Evolutionary conservation across 23 tunicate genomes (phyloP), one percentile per base, ranked within the genome.

Genomic region (Corella eumyota): DNA sequence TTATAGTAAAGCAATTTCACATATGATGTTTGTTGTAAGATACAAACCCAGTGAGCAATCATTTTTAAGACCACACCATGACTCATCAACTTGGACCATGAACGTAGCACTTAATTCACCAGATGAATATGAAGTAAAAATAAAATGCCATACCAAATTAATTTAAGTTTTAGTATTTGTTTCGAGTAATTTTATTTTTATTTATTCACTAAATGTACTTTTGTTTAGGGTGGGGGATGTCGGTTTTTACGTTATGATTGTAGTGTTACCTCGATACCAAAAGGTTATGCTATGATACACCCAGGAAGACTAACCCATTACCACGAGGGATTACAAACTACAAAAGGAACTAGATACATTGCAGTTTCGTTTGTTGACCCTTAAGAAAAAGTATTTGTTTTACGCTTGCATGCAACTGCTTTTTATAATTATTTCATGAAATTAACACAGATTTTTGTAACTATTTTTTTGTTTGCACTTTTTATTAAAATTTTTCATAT

Each of bases 81-180:
- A 92, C 56, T 78, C 98, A 21, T 76, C 86, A 11, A 92, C 98
- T 0, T 92, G 98, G 98, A 92, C 98, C 27, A 75, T 92, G 81
- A 83, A 92, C 57, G 79, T 92, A 2, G 98, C 98, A 7, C 65
- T 92, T 6, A 92, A 92, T 51, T n/a, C 68, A 5, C 78, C 71
- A 32, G 79, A 71, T 6, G 61, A 53, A 0, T 92, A 70, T 71
- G 98, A 92, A 80, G 94, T 84, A 24, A 37, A 27, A n/a, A n/a
- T n/a, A n/a, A n/a, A n/a, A n/a, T n/a, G n/a, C n/a, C n/a, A n/a
- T n/a, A n/a, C n/a, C 48, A 40, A 40, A 40, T 40, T 11, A 9
- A 9, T 40, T 40, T 40, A 40, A 40, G 11, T 9, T 15, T 9
- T 9, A 40, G 15, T 9, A 11, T 40, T 40, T 40, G 11, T 40